Conservation (phyloP, 1,140 invertebrate species). For the Drosophila lowei region DNA sequence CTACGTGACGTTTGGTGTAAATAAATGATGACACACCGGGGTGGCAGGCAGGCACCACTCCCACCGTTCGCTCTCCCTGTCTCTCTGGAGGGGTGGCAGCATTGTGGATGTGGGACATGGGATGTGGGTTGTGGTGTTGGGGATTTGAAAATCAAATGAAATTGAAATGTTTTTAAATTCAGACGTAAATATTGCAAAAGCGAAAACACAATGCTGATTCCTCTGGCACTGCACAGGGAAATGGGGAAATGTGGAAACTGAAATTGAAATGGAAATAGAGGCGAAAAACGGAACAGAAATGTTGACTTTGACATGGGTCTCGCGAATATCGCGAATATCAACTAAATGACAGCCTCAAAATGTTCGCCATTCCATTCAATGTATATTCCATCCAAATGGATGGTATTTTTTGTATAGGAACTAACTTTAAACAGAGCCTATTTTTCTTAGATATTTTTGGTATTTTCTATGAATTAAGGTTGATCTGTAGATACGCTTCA, state of each 20-base stretch:
- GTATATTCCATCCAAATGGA: too few relatives aligned
- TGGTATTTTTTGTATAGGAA: too few relatives aligned
- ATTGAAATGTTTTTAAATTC: constrained; percentile 48
- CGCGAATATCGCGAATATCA: too few relatives aligned
- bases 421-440: too few relatives aligned
- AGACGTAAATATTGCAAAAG: constrained; percentile 28
- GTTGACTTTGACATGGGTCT: constrained; percentile 14
- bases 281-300: not conserved
- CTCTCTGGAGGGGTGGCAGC: too few relatives aligned
- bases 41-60: too few relatives aligned
- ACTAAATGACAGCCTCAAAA: not conserved
- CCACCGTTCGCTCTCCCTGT: too few relatives aligned
- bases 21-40: constrained; percentile 40
- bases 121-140: constrained; percentile 24
- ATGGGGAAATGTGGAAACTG: not conserved
- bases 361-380: too few relatives aligned
- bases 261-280: not conserved
- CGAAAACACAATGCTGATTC: constrained; percentile 7
- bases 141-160: constrained; percentile 48
- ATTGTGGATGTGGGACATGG: constrained; percentile 5
- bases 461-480: too few relatives aligned
- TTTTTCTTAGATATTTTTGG: too few relatives aligned
- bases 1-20: constrained; percentile 50
- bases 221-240: not conserved
- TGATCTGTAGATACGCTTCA: too few relatives aligned